Evolutionary conservation across 2,113 vertebrate genomes (phyloP), one percentile per base, ranked within the genome.

Genomic region (Perognathus longimembris): DNA sequence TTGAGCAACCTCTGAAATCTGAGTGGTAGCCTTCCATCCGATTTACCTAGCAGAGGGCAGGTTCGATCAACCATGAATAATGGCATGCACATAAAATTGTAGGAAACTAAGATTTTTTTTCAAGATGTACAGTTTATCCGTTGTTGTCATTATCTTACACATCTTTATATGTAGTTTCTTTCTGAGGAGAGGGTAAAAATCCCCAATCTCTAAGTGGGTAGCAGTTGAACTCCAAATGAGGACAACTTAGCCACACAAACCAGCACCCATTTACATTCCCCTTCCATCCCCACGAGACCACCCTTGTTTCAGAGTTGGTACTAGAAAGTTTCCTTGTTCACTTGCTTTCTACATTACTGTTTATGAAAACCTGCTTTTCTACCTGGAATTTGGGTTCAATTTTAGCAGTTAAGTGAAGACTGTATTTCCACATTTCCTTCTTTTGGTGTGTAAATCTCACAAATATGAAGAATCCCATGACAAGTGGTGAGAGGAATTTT

Each of bases 291-390:
- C 12, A 24, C 7, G 4, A 40, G 22, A 9, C 32, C 24, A 3
- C 38, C 34, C 4, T 28, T 10, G 14, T 26, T 77, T 73, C 80
- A 28, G 4, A 32, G 36, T 73, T 9, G 54, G 71, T 73, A 40
- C 59, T 61, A 36, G 63, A 89, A 42, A 8, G 21, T 11, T 84
- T 87, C 71, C 40, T n/a, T 85, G 28, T 78, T 80, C 71, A 20
- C 40, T 92, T 54, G 28, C 85, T 78, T 30, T 73, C 50, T 30
- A 32, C 73, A 80, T 69, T 73, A 6, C 30, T 93, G 76, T 75
- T 79, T 77, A 87, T n/a, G 26, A 30, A 92, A 95, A 83, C 30
- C 10, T 69, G 45, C 11, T 57, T 77, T 88, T 80, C 83, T 79
- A 63, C 76, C 87, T 87, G 71, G 76, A 90, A 85, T 70, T 57